A percentile compares a stretch with the other conserved stretches of the same genome.
Evolutionary conservation across 2,888 invertebrate genomes (phyloP).

Genomic region (Ophion slaviceki): DNA sequence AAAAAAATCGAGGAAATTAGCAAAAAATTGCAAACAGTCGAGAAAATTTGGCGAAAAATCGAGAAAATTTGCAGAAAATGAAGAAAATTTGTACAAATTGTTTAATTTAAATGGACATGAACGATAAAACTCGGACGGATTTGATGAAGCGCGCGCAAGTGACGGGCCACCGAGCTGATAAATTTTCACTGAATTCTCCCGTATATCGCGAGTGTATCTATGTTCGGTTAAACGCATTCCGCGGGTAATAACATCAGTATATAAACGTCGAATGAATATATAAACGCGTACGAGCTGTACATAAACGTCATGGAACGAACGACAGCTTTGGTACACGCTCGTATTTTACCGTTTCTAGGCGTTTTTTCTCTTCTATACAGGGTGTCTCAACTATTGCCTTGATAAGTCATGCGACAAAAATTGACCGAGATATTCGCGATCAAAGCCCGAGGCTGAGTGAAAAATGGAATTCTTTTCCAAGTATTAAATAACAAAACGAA

Average conservation of each 20-base stretch:
- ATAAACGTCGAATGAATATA: slow-evolving; percentile 54
- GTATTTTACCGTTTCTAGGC: background rate
- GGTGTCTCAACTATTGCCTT: no score
- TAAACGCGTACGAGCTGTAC: slow-evolving; percentile 19
- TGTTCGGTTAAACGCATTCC: slow-evolving; percentile 22
- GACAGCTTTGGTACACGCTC: slow-evolving; percentile 15
- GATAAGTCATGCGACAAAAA: no score
- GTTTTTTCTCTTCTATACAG: background rate
- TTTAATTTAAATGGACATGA: background rate
- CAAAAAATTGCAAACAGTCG: no score
- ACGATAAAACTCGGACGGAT: slow-evolving; percentile 23
- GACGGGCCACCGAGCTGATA: slow-evolving; percentile 19
- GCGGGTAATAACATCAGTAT: slow-evolving; percentile 40
- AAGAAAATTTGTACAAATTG: no score
- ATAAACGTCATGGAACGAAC: background rate
- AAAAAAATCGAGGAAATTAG: no score
- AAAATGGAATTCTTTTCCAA: no score
- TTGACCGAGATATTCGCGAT: no score
- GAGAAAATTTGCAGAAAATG: no score
- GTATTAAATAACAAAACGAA: no score
- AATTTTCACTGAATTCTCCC: slow-evolving; percentile 13
- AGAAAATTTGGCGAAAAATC: no score
- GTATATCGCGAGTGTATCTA: background rate
- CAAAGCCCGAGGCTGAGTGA: no score
- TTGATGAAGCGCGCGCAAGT: background rate